Conservation (phyloP, 2,113 vertebrate genomes). For the Microcebus murinus region DNA sequence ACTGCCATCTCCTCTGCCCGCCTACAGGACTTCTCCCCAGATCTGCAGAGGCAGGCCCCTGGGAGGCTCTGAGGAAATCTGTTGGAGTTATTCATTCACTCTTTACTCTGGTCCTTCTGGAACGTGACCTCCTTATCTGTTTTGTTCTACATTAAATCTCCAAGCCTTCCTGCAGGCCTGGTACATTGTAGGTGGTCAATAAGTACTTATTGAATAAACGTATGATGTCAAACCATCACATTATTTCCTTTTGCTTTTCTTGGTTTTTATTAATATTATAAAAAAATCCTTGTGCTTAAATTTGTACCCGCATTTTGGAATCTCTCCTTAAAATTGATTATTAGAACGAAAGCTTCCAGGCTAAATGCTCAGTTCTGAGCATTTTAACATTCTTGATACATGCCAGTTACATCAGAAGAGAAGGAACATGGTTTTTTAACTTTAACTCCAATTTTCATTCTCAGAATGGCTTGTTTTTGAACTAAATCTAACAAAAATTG, state of each 20-base stretch:
- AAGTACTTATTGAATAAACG: background rate
- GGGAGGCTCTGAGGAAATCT: background rate
- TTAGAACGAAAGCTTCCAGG: background rate
- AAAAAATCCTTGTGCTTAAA: background rate
- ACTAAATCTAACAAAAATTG: background rate
- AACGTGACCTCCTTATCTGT: background rate
- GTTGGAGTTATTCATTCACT: background rate
- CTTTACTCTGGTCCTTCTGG: background rate
- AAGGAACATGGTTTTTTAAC: background rate
- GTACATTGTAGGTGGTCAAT: background rate
- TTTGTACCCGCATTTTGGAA: constrained; percentile 5
- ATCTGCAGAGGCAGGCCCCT: background rate
- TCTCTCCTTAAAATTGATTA: background rate
- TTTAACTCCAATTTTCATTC: constrained; percentile 6
- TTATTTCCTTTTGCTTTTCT: background rate
- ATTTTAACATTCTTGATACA: background rate
- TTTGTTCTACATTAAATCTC: background rate
- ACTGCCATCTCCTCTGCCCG: background rate
- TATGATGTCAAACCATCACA: background rate
- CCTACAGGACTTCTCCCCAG: background rate
- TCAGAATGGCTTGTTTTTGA: background rate
- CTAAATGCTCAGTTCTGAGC: background rate
- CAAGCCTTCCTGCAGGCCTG: background rate
- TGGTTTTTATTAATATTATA: background rate
- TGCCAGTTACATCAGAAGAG: background rate